Conservation (phyloP, 2,797 vertebrate genomes). For the Ceryle rudis region DNA sequence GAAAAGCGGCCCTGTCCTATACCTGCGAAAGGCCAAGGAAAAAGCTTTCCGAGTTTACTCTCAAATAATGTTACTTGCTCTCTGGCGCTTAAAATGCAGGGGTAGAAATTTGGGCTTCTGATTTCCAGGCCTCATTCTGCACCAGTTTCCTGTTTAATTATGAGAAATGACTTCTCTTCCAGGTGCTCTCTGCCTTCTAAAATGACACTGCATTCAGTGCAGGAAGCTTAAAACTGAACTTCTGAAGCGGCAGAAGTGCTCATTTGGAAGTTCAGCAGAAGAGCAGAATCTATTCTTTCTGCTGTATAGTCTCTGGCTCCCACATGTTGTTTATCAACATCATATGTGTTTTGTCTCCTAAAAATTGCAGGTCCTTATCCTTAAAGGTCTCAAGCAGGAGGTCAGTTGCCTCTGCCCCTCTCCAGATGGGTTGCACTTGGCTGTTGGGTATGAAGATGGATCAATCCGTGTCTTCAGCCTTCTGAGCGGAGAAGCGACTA, state of each 20-base stretch:
- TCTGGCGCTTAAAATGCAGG: neutral
- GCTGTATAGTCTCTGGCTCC: neutral
- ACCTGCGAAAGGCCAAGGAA: neutral
- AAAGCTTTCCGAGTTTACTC: neutral
- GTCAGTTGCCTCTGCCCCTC: constrained; percentile 91
- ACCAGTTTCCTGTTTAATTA: neutral
- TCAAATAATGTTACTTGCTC: neutral
- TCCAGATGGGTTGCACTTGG: constrained; percentile 90
- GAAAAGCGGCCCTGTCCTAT: neutral
- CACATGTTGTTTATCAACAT: neutral
- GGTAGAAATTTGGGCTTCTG: neutral
- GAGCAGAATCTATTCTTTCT: neutral
- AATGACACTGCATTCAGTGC: neutral
- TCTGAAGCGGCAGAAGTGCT: neutral
- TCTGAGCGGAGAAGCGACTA: constrained; percentile 85
- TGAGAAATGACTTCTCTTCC: neutral
- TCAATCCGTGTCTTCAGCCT: constrained; percentile 90
- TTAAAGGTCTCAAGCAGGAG: constrained; percentile 91
- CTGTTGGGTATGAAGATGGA: constrained; percentile 95
- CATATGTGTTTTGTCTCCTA: neutral
- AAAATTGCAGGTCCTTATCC: constrained; percentile 88
- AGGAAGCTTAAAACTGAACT: neutral
- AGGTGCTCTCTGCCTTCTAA: neutral
- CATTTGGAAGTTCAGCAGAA: neutral
- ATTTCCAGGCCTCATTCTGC: neutral